Base-by-base conservation (phyloP, 2,797 vertebrate species). In the Podarcis lilfordi region DNA sequence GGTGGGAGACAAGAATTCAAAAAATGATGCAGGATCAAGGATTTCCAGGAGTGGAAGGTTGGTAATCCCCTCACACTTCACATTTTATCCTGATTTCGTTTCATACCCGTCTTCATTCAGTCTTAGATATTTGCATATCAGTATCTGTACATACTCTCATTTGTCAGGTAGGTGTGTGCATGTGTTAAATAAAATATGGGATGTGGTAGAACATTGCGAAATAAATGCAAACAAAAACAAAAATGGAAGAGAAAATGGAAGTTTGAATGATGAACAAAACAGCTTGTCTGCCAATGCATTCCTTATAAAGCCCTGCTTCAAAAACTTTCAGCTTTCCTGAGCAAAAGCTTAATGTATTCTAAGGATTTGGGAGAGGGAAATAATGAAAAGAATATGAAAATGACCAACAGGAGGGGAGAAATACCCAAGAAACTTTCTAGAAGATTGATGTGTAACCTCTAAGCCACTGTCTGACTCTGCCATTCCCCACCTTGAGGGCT, bases 391-490 rank as follows among this genome's bases (percentile, higher is more conserved):
- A 32, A 61, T 0, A n/a, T 55, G 71, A 85, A 72, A 88, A 86
- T 95, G 85, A 13, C 50, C 2, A 1, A 82, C 40, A 35, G 0
- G 23, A 86, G 86, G 66, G 23, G 66, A 8, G 66, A 1, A 82
- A 88, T 90, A 80, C 1, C 0, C 0, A 43, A 89, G 91, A 88
- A 17, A 82, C 84, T 29, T 50, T 74, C 78, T 35, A 80, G 66
- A 80, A 29, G 75, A 69, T 84, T n/a, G 87, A 94, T 91, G 59
- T 8, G 32, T 71, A 43, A 72, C 78, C n/a, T 86, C 90, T 89
- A 15, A 74, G 76, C 21, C n/a, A 66, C 23, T 86, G 55, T 1
- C 29, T 74, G 29, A 29, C 55, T 82, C 17, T 27, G 7, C 86
- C 78, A 82, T 50, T 90, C 91, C 88, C 92, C 71, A 23, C 32